Evolutionary conservation across 2,797 vertebrate species (phyloP).

Genomic region (Serranus cabrilla): DNA sequence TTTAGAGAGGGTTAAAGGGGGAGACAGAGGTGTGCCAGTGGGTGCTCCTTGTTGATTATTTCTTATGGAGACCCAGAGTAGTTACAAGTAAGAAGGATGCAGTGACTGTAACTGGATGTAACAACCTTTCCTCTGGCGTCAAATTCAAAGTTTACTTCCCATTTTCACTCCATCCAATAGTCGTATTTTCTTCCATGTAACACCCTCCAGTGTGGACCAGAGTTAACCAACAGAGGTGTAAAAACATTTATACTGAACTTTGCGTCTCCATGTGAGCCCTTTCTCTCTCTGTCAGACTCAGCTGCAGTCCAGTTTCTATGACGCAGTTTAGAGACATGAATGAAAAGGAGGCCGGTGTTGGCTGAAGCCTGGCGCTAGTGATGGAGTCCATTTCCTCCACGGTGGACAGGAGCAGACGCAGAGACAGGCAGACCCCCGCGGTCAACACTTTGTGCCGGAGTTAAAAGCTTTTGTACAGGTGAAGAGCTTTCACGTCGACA

Average conservation of each 20-base stretch:
- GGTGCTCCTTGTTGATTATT: too few species aligned
- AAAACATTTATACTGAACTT: slow-evolving; percentile 28
- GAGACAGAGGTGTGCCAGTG: too few species aligned
- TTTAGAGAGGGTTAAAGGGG: too few species aligned
- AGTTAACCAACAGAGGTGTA: neutral
- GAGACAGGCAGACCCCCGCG: neutral
- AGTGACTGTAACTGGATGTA: too few species aligned
- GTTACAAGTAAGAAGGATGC: too few species aligned
- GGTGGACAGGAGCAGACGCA: neutral
- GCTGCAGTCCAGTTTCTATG: slow-evolving; percentile 28
- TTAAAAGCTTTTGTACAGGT: slow-evolving; percentile 48
- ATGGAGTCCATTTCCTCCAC: slow-evolving; percentile 28
- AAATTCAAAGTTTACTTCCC: neutral
- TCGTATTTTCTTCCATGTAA: neutral
- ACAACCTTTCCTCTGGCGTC: neutral
- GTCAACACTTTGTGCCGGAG: slow-evolving; percentile 8
- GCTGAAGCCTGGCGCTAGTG: slow-evolving; percentile 15
- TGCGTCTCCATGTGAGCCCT: slow-evolving; percentile 25
- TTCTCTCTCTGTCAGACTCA: slow-evolving; percentile 27
- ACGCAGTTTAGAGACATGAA: slow-evolving; percentile 4
- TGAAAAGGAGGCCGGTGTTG: slow-evolving; percentile 9
- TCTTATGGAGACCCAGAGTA: too few species aligned
- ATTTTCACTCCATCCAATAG: neutral
- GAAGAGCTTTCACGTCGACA: slow-evolving; percentile 28
- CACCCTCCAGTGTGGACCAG: neutral